Evolutionary conservation across 2,888 invertebrate genomes (phyloP).

Genomic region (Metellina segmentata): DNA sequence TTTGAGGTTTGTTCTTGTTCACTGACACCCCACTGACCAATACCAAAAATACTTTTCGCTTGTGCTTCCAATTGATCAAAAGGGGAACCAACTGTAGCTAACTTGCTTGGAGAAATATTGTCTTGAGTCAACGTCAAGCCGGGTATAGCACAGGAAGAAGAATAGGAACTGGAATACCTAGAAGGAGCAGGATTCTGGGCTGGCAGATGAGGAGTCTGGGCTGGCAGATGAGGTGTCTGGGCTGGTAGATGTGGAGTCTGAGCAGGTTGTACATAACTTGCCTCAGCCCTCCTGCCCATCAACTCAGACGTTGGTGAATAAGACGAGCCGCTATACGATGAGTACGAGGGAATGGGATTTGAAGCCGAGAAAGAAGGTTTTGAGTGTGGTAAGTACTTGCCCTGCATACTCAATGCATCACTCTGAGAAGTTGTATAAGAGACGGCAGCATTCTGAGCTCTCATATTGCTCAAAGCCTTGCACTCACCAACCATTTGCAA

Average conservation of each 20-base stretch:
- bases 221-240: not conserved
- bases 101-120: not conserved
- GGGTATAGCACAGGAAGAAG: not conserved
- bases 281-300: no score
- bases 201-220: not conserved
- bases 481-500: slow-evolving; percentile 4
- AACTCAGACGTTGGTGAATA: not conserved
- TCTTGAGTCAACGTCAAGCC: slow-evolving; percentile 2
- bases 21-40: not conserved
- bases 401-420: not conserved
- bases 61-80: not conserved
- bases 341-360: not conserved
- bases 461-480: not conserved
- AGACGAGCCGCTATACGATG: not conserved
- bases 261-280: not conserved
- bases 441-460: no score
- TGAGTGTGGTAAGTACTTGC: not conserved
- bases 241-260: not conserved
- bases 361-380: not conserved
- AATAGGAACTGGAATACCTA: not conserved
- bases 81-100: not conserved
- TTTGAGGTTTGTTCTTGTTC: no score
- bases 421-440: not conserved
- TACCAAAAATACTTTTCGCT: not conserved
- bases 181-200: not conserved